A percentile compares a stretch with the other conserved stretches of the same genome.
These are phyloP conservation scores for Florisuga fusca DNA, from an alignment of 2,797 vertebrate genomes.

Conservation along the genomic window DNA sequence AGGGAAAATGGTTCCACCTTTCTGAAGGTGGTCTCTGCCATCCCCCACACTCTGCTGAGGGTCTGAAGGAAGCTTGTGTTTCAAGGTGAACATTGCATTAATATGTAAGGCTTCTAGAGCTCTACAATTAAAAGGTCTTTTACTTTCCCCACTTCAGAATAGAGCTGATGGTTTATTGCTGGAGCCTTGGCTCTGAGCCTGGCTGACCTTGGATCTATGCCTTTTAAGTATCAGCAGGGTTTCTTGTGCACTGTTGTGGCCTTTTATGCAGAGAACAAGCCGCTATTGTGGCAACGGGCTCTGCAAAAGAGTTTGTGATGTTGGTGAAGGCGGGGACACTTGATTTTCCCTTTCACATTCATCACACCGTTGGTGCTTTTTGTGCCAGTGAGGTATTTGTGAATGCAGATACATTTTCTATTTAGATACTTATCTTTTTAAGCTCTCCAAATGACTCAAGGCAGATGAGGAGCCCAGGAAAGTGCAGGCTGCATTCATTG, in stretches of 20 bases:
- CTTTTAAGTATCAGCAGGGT: neutral
- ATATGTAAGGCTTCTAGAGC: neutral
- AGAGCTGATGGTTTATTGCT: neutral
- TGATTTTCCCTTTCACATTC: neutral
- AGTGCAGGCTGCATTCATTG: fast-evolving
- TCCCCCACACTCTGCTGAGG: fast-evolving
- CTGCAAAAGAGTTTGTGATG: neutral
- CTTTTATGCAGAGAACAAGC: conserved; percentile 35
- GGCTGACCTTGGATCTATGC: conserved; percentile 38
- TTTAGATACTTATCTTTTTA: neutral
- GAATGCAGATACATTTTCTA: neutral
- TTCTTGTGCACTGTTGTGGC: conserved; percentile 9
- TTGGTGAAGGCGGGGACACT: neutral
- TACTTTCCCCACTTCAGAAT: neutral
- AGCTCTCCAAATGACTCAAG: neutral
- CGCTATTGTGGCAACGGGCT: conserved; percentile 11
- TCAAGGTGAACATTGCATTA: conserved; percentile 32
- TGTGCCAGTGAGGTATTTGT: neutral
- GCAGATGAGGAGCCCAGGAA: neutral
- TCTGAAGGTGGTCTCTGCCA: neutral
- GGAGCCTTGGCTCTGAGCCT: conserved; percentile 44
- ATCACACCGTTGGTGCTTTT: fast-evolving
- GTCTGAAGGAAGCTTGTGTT: neutral
- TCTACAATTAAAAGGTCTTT: conserved; percentile 40
- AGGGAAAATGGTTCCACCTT: neutral